Conservation (phyloP, 1,140 invertebrate species). For the Drosophila micromelanica region DNA sequence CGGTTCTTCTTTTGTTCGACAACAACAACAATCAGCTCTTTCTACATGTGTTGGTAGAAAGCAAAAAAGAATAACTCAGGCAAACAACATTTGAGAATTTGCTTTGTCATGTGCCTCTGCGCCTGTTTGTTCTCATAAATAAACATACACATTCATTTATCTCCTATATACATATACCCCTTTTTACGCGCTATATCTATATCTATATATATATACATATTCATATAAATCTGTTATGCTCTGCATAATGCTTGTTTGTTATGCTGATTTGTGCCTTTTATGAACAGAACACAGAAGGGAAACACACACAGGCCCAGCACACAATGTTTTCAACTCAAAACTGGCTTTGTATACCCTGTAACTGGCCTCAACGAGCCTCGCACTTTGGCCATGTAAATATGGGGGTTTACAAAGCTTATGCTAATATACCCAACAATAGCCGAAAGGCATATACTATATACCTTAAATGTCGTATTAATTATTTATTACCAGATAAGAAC, state of each 20-base stretch:
- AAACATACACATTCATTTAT: slow-evolving; percentile 6
- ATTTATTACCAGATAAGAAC: slow-evolving; percentile 1
- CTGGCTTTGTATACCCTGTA: slow-evolving; percentile 24
- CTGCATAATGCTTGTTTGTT: slow-evolving; percentile 66
- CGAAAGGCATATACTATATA: slow-evolving; percentile 1
- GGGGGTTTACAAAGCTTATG: slow-evolving; percentile 13
- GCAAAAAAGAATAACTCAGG: slow-evolving; percentile 62
- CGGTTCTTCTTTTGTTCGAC: slow-evolving; percentile 15
- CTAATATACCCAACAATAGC: slow-evolving; percentile 10
- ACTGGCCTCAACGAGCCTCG: background rate
- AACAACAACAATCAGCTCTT: slow-evolving; percentile 12
- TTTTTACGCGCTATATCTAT: slow-evolving; percentile 19
- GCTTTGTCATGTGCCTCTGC: slow-evolving; percentile 58
- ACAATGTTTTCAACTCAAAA: slow-evolving; percentile 6
- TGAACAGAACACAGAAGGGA: slow-evolving; percentile 21
- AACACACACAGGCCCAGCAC: background rate
- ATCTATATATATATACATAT: slow-evolving; percentile 32
- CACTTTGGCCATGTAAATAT: background rate
- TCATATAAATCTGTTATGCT: slow-evolving; percentile 54
- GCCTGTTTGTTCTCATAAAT: slow-evolving; percentile 47
- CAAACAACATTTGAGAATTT: slow-evolving; percentile 63
- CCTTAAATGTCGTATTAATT: slow-evolving; percentile 1
- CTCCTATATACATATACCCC: slow-evolving; percentile 8
- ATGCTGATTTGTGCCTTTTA: slow-evolving; percentile 72
- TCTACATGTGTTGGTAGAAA: slow-evolving; percentile 54